A percentile compares a stretch with the other conserved stretches of the same genome.
These are phyloP conservation scores for Melipona quadrifasciata DNA, from an alignment of 1,140 invertebrate species.

Conservation along the genomic window DNA sequence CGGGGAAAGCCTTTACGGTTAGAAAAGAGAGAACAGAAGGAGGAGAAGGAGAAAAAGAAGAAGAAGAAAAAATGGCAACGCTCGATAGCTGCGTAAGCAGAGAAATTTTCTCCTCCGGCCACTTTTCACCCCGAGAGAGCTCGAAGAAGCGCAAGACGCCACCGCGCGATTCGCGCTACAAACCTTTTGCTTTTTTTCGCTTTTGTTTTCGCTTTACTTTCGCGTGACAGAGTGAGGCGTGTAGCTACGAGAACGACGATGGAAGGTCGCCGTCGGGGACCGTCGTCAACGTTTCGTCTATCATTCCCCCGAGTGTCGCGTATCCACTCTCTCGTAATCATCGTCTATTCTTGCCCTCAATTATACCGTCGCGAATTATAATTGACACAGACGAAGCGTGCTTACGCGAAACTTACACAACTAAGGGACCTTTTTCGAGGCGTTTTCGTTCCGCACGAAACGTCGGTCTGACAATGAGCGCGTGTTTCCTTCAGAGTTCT, in stretches of 20 bases:
- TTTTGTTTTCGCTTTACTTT: neutral
- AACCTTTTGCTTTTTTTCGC: neutral
- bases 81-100: conserved; percentile 9
- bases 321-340: neutral
- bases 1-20: conserved; percentile 20
- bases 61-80: neutral
- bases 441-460: neutral
- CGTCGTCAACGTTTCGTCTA: conserved; percentile 27
- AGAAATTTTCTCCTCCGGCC: conserved; percentile 14
- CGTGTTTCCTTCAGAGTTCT: too few relatives aligned
- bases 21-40: neutral
- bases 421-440: neutral
- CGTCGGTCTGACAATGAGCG: too few relatives aligned
- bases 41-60: too few relatives aligned
- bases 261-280: conserved; percentile 33
- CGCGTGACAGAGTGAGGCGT: conserved; percentile 40
- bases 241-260: conserved; percentile 32
- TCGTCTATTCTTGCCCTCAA: neutral
- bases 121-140: conserved; percentile 18
- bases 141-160: conserved; percentile 35
- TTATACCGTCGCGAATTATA: neutral
- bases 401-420: neutral
- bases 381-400: neutral
- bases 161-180: conserved; percentile 1
- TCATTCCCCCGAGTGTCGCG: neutral